Evolutionary conservation across 2,888 invertebrate genomes (phyloP).

Genomic region (Cynaeus angustus): DNA sequence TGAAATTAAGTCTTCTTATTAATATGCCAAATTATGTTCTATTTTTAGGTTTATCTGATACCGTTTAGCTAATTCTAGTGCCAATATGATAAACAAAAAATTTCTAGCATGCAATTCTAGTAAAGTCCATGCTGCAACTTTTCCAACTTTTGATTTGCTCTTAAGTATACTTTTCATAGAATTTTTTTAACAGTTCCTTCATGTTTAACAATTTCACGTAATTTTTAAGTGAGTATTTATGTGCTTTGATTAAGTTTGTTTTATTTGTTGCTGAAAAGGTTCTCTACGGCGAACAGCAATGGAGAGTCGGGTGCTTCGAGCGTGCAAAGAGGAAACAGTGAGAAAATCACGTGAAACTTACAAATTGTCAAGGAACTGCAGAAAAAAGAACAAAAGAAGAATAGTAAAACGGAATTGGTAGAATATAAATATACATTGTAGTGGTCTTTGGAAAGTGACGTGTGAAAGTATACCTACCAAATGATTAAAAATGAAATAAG

Average conservation of each 20-base stretch:
- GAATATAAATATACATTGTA: conserved; percentile 44
- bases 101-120: conserved; percentile 20
- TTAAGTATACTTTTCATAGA: conserved; percentile 38
- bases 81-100: conserved; percentile 2
- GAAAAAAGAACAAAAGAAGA: conserved; percentile 45
- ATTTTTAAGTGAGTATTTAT: conserved; percentile 23
- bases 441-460: conserved; percentile 43
- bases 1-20: conserved; percentile 1
- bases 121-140: conserved; percentile 20
- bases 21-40: neutral
- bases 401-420: conserved; percentile 42
- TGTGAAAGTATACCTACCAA: conserved; percentile 51
- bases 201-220: conserved; percentile 42
- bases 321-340: conserved; percentile 45
- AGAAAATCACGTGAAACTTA: conserved; percentile 51
- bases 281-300: conserved; percentile 27
- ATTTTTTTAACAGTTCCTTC: conserved; percentile 44
- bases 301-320: conserved; percentile 31
- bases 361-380: conserved; percentile 49
- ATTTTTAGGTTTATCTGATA: neutral
- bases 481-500: conserved; percentile 37
- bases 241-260: conserved; percentile 4
- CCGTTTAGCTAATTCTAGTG: neutral
- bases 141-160: conserved; percentile 2
- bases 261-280: conserved; percentile 19